A percentile compares a stretch with the other conserved stretches of the same genome.
These are phyloP conservation scores for Parazoanthus atlanticus DNA, from an alignment of 92 coral and sea anemone genomes.

Conservation along the genomic window DNA sequence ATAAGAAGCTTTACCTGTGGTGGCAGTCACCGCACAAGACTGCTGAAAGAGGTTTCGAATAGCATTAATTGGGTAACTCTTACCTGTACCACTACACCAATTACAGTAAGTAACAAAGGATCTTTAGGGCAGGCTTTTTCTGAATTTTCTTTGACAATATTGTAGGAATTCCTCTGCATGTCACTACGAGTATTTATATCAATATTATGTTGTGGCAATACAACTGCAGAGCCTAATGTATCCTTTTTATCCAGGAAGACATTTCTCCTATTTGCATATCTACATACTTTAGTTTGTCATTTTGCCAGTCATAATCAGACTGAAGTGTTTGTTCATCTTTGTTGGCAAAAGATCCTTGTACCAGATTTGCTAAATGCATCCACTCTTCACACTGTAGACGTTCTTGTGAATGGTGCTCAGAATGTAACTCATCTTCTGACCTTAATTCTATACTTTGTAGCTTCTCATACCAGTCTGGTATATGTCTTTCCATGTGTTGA, in stretches of 20 bases:
- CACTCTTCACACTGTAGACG: constrained; percentile 50
- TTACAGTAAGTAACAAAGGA: constrained; percentile 41
- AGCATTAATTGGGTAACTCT: constrained; percentile 55
- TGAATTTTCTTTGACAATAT: constrained; percentile 47
- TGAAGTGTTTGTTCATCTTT: constrained; percentile 27
- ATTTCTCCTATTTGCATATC: constrained; percentile 55
- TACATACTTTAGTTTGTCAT: constrained; percentile 35
- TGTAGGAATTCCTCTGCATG: constrained; percentile 43
- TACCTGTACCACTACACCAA: constrained; percentile 60
- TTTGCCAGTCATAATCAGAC: too few species aligned
- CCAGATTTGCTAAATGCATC: constrained; percentile 63
- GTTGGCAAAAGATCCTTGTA: too few species aligned
- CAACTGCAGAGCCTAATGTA: constrained; percentile 19
- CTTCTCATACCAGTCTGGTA: constrained; percentile 38
- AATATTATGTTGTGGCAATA: constrained; percentile 35
- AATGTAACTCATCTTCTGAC: constrained; percentile 25
- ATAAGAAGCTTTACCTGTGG: constrained; percentile 47
- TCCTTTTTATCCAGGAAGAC: too few species aligned
- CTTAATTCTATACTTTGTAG: constrained; percentile 1
- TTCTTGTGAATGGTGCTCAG: constrained; percentile 28
- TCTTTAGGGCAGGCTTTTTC: constrained; percentile 45
- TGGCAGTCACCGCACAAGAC: constrained; percentile 33
- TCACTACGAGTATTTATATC: constrained; percentile 44
- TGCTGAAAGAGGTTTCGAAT: constrained; percentile 48
- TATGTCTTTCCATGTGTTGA: constrained; percentile 43